These are phyloP conservation scores for Coregonus ussuriensis DNA, from an alignment of 2,797 vertebrate species.

Conservation along the genomic window DNA sequence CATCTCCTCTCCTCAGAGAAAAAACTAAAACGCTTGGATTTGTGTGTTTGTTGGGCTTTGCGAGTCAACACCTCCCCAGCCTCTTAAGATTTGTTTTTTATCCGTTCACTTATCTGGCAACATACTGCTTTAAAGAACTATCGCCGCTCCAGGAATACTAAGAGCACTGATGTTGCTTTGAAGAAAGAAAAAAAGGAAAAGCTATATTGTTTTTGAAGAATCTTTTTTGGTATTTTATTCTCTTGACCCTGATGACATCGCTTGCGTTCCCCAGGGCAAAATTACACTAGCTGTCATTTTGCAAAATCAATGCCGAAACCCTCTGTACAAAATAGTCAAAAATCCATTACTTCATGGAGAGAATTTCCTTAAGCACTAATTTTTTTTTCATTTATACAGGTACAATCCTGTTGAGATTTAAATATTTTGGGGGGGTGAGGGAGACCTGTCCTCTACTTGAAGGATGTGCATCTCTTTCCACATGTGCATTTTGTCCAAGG, in stretches of 20 bases:
- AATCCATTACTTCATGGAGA: background rate
- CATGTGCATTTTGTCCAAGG: background rate
- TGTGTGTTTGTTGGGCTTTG: constrained; percentile 44
- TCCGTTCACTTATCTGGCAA: constrained; percentile 37
- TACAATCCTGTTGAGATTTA: background rate
- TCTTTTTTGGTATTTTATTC: background rate
- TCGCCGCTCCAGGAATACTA: constrained; percentile 13
- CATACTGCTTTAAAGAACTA: constrained; percentile 37
- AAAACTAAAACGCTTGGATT: constrained; percentile 37
- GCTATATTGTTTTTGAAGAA: no score
- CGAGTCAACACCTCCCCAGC: constrained; percentile 42
- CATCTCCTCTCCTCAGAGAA: constrained; percentile 35
- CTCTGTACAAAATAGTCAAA: background rate
- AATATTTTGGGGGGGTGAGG: background rate
- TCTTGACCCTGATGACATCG: background rate
- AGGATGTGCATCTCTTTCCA: background rate
- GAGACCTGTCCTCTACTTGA: no score
- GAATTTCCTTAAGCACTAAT: background rate
- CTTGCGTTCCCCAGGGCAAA: constrained; percentile 16
- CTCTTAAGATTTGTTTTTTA: constrained; percentile 45
- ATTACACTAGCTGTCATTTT: background rate
- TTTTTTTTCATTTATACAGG: background rate
- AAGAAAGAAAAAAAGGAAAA: constrained; percentile 3
- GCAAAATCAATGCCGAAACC: background rate
- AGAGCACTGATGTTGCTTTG: background rate